Percentiles rank a stretch among this genome's conserved stretches.
These are phyloP conservation scores for Diadumene lineata DNA, from an alignment of 92 coral and sea anemone genomes.

Conservation along the genomic window DNA sequence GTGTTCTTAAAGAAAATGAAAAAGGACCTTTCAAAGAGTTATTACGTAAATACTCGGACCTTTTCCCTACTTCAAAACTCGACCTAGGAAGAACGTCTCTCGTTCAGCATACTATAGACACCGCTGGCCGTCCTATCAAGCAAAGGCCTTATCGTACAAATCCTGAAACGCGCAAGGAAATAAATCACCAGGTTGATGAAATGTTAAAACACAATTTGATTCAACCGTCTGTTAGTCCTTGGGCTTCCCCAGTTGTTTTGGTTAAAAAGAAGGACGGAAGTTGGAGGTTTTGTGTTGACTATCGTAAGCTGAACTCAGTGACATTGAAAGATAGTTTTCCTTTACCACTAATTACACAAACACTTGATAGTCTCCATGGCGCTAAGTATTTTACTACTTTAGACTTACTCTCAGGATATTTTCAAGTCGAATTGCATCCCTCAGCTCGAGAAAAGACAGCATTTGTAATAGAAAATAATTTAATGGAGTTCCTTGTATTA, in stretches of 20 bases:
- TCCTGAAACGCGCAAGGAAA: constrained; percentile 34
- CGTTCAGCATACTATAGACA: constrained; percentile 19
- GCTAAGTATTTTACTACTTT: constrained; percentile 36
- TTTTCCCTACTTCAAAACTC: no score
- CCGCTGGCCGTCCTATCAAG: constrained; percentile 41
- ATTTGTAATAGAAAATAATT: constrained; percentile 33
- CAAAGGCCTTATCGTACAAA: constrained; percentile 45
- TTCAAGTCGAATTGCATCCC: constrained; percentile 42
- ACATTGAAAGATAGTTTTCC: constrained; percentile 44
- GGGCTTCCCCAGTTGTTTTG: constrained; percentile 51
- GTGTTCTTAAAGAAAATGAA: no score
- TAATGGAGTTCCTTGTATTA: constrained; percentile 36
- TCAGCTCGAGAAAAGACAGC: constrained; percentile 37
- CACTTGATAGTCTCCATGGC: constrained; percentile 27
- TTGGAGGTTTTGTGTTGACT: constrained; percentile 46
- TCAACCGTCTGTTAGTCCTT: constrained; percentile 41
- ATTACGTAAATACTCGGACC: no score
- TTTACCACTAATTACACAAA: constrained; percentile 26
- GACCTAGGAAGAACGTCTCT: constrained; percentile 15
- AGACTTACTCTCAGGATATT: constrained; percentile 41
- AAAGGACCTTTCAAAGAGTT: no score
- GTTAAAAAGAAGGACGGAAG: constrained; percentile 42
- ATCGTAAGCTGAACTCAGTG: constrained; percentile 30
- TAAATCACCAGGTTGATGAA: constrained; percentile 35
- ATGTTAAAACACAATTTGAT: constrained; percentile 31